Evolutionary conservation across 2,888 invertebrate genomes (phyloP), one percentile per base, ranked within the genome.

Genomic region (Amphipoea oculea): DNA sequence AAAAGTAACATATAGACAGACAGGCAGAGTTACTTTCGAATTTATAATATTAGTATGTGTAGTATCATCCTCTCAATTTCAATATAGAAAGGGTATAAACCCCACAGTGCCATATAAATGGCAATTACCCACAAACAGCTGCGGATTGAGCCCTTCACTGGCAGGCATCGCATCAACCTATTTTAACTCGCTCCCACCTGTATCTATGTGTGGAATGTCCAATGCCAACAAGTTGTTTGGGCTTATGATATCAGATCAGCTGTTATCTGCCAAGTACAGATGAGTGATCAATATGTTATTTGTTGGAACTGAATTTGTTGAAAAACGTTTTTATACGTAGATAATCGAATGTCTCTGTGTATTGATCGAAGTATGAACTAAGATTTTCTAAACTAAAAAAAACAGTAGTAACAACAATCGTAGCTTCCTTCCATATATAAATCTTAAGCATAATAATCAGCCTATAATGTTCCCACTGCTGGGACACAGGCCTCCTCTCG

Each of bases 171-270:
- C 40, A 66, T 63, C 71, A 51, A 82, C 84, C 82, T 84, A 84
- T 85, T 73, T 82, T 57, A 66, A 73, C 42, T 3, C 62, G 23
- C 54, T 45, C 63, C 42, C 77, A 85, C 82, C 86, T 84, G 83
- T 78, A 73, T 67, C 82, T 73, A 40, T n/a, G 71, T 66, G 66
- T 71, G 77, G 72, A 48, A 85, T 63, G 69, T 69, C 72, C 72
- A 82, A 77, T 20, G 62, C 82, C 82, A 84, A 84, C 83, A 82
- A 85, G 85, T 84, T 85, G 85, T 82, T 82, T 20, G 62, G 40
- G 60, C 48, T 73, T 78, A 84, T 82, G 69, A 70, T 73, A 82
- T 81, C 86, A 77, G 77, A 77, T 81, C 83, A 77, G 73, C 69
- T 69, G 76, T 63, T 67, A 51, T 40, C 36, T 62, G 77, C 85